These are phyloP conservation scores for Otocyon megalotis DNA, from an alignment of 2,113 vertebrate genomes.

Conservation along the genomic window DNA sequence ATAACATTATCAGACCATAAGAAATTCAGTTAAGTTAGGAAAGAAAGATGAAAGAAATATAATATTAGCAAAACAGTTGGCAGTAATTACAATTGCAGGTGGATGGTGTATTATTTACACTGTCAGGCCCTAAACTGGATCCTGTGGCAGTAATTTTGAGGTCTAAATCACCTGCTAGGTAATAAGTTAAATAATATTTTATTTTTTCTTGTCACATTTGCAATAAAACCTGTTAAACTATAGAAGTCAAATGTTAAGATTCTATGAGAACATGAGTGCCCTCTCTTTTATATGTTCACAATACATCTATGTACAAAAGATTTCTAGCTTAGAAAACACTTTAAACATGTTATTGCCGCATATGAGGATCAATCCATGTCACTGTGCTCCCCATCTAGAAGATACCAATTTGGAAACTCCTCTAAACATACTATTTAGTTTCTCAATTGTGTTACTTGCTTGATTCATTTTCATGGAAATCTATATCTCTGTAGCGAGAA, in stretches of 20 bases:
- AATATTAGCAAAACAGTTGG: too few relatives aligned
- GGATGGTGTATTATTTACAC: accelerated
- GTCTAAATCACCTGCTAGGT: too few relatives aligned
- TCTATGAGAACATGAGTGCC: too few relatives aligned
- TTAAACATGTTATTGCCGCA: background rate
- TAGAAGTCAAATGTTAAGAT: background rate
- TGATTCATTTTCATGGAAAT: background rate
- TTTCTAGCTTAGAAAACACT: background rate
- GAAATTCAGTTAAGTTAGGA: background rate
- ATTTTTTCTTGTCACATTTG: background rate
- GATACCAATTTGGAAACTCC: background rate
- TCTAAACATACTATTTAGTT: background rate
- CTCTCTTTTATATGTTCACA: background rate
- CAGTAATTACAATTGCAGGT: accelerated
- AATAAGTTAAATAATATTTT: background rate
- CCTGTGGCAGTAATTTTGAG: background rate
- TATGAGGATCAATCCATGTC: accelerated
- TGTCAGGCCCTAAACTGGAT: background rate
- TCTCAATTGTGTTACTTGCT: background rate
- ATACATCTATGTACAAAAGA: background rate
- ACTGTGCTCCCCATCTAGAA: background rate
- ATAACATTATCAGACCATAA: background rate
- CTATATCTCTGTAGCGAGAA: background rate
- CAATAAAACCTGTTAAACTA: background rate
- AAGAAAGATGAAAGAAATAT: background rate